Evolutionary conservation across 2,113 vertebrate genomes (phyloP).

Genomic region (Prinia subflava): DNA sequence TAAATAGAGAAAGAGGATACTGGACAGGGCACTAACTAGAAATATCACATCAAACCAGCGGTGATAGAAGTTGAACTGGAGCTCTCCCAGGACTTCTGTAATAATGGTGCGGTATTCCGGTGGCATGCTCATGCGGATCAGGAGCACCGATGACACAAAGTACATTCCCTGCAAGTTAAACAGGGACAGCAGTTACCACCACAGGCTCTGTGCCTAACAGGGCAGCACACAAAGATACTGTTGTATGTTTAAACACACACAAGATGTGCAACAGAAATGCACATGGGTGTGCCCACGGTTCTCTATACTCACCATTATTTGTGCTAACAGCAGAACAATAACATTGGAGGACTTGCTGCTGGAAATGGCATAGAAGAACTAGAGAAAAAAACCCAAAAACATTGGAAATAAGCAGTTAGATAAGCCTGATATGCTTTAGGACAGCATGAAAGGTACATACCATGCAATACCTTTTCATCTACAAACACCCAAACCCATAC

Average conservation of each 20-base stretch:
- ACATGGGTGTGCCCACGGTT: fast-evolving
- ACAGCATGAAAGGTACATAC: background rate
- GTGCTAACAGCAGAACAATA: slow-evolving; percentile 95
- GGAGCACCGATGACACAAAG: slow-evolving; percentile 93
- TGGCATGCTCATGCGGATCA: slow-evolving; percentile 99
- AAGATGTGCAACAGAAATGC: background rate
- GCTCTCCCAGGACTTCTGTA: slow-evolving; percentile 92
- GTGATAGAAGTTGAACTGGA: slow-evolving; percentile 99
- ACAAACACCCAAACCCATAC: background rate
- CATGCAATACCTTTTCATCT: background rate
- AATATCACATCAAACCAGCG: slow-evolving; percentile 99
- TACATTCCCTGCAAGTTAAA: slow-evolving; percentile 88
- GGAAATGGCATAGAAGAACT: slow-evolving; percentile 99
- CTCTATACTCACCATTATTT: slow-evolving; percentile 92
- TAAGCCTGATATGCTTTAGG: background rate
- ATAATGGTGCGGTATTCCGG: slow-evolving; percentile 94
- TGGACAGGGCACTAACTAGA: slow-evolving; percentile 95
- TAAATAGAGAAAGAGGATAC: slow-evolving; percentile 96
- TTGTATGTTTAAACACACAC: background rate
- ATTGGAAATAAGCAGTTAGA: background rate
- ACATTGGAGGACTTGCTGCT: slow-evolving; percentile 99
- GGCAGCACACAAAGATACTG: background rate
- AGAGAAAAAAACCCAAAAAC: background rate
- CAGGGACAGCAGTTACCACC: background rate
- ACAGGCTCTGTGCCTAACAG: background rate